phyloP scores from a whole-genome alignment of 2,888 invertebrate genomes.

The Tenthredo amoena region DNA sequence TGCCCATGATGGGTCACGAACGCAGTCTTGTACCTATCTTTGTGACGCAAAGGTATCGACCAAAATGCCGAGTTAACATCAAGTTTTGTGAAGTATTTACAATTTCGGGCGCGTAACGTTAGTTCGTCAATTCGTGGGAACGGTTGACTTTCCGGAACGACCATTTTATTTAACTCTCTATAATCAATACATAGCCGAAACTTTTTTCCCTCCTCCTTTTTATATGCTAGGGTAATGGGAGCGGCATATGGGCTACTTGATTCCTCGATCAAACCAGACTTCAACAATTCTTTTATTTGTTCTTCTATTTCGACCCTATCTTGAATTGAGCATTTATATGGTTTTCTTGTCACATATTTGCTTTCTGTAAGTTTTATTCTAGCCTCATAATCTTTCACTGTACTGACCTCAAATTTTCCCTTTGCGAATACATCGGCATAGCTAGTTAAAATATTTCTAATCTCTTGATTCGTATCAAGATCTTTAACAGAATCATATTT shows the following conservation, averaged over 20 bases:
- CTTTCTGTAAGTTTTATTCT: conserved; percentile 51
- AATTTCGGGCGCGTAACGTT: conserved; percentile 55
- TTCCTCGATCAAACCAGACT: conserved; percentile 61
- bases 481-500: conserved; percentile 54
- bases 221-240: conserved; percentile 62
- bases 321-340: conserved; percentile 58
- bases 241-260: conserved; percentile 63
- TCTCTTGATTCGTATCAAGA: no score
- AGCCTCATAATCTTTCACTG: conserved; percentile 55
- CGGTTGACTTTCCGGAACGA: conserved; percentile 57
- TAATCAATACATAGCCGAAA: conserved; percentile 67
- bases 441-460: no score
- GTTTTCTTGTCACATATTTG: conserved; percentile 52
- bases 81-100: conserved; percentile 54
- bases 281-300: conserved; percentile 59
- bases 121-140: conserved; percentile 59
- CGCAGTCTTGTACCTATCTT: conserved; percentile 60
- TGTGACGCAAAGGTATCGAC: conserved; percentile 49
- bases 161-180: conserved; percentile 62
- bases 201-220: conserved; percentile 58
- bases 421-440: conserved; percentile 20
- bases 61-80: conserved; percentile 50
- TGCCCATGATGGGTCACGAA: conserved; percentile 62
- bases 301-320: conserved; percentile 61
- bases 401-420: conserved; percentile 57